Conservation (phyloP, 2,113 vertebrate genomes). For the Clarias batrachus region DNA sequence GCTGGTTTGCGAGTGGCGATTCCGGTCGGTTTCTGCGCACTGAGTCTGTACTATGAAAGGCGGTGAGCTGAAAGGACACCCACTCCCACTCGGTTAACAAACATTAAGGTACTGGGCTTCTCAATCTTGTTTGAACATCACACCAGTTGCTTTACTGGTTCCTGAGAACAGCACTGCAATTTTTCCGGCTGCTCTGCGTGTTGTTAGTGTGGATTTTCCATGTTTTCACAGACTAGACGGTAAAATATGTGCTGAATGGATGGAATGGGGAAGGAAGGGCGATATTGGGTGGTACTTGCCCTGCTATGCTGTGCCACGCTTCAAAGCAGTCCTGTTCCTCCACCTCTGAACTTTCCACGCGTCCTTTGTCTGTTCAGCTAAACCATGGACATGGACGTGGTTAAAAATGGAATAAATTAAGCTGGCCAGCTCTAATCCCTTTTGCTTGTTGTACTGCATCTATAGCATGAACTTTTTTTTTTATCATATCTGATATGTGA, state of each 20-base stretch:
- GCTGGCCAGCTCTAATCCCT: not conserved
- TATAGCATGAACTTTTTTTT: not conserved
- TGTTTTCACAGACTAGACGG: slow-evolving; percentile 34
- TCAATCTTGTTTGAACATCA: not conserved
- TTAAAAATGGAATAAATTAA: not conserved
- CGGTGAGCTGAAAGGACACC: not conserved
- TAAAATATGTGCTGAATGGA: slow-evolving; percentile 17
- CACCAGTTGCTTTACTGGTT: not conserved
- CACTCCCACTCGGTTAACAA: not conserved
- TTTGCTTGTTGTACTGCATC: not conserved
- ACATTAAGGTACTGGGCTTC: not conserved
- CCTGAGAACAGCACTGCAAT: not conserved
- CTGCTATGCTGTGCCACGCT: slow-evolving; percentile 1
- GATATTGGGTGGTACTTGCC: slow-evolving; percentile 25
- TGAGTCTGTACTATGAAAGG: not conserved
- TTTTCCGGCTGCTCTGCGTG: slow-evolving; percentile 5
- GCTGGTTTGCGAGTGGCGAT: slow-evolving; percentile 37
- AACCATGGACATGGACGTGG: not conserved
- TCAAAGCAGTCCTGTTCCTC: slow-evolving; percentile 28
- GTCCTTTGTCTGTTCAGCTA: not conserved
- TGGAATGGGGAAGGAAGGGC: slow-evolving; percentile 45
- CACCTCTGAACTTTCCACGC: slow-evolving; percentile 39
- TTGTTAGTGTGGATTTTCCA: slow-evolving; percentile 27
- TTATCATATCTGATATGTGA: not conserved
- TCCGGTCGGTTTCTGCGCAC: not conserved